phyloP scores from a whole-genome alignment of 2,797 vertebrate genomes.

The Potorous gilbertii region DNA sequence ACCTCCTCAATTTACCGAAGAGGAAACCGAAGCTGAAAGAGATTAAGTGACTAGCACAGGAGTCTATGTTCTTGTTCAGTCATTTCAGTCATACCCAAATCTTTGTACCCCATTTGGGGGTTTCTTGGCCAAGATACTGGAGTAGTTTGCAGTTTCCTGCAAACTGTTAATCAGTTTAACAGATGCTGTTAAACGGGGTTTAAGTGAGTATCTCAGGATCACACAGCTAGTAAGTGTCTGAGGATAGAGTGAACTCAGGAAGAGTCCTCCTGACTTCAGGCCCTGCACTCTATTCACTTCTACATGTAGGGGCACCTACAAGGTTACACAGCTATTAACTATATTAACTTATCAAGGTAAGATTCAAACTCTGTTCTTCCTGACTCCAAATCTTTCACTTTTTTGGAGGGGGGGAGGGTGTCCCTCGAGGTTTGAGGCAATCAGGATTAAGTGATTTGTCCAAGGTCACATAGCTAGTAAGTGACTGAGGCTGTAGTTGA shows the following conservation, averaged over 20 bases:
- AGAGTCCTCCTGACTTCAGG: too few species aligned
- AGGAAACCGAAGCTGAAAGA: neutral
- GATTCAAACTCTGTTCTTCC: neutral
- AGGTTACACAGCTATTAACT: neutral
- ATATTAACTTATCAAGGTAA: neutral
- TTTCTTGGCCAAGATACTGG: neutral
- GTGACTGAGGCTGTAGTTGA: too few species aligned
- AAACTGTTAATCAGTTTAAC: too few species aligned
- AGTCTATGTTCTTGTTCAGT: neutral
- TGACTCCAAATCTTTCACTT: neutral
- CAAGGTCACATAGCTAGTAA: too few species aligned
- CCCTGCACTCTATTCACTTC: too few species aligned
- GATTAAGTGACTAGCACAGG: neutral
- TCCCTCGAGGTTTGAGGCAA: too few species aligned
- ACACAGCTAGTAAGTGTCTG: too few species aligned
- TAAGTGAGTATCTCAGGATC: neutral
- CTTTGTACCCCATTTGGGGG: neutral
- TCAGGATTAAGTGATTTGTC: too few species aligned
- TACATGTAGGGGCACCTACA: neutral
- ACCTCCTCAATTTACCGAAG: neutral
- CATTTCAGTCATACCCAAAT: neutral
- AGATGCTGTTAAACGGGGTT: neutral
- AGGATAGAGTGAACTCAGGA: too few species aligned
- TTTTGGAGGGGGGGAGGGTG: too few species aligned
- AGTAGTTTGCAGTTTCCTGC: neutral